Base-by-base conservation (phyloP, 2,888 invertebrate species). In the Achlya flavicornis region DNA sequence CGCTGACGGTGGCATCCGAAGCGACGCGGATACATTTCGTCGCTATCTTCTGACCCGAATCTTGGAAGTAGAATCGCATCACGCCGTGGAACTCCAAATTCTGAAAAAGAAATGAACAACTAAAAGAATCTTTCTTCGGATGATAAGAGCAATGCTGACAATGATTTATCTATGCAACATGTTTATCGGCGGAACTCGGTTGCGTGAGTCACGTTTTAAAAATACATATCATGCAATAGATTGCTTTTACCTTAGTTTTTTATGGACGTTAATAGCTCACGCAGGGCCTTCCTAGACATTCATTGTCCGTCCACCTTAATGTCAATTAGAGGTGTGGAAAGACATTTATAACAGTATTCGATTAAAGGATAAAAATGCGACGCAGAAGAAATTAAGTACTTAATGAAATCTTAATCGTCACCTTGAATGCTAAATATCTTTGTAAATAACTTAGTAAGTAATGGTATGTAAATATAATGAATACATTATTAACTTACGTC, bases 51-150 rank as follows among this genome's bases (percentile, higher is more conserved):
- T 99, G 98, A 61, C 98, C 99, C 63, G 98, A 97, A 92, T 99
- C 99, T 97, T 99, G 99, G 91, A 99, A 99, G 94, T 99, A 99
- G 94, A 99, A 99, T 79, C 99, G 96, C 98, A 99, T 99, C 67
- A 99, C 99, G 61, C 99, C 99, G 93, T 99, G 98, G 92, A 99
- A 99, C 91, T 99, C 98, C 92, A 99, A 95, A 83, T 98, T 97
- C 98, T 99, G 94, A 46, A 95, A 94, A 80, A 68, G 65, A 64
- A 63, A 57, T 14, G 63, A 57, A 48, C 14, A 64, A 6, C 14
- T 65, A 63, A 43, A 65, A 57, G 57, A 60, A 58, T 57, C 26
- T n/a, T 26, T 10, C 16, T 4, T 38, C 11, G 19, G 32, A 19
- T 59, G n/a, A 53, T 62, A 59, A 64, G 48, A 63, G 14, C 12